Evolutionary conservation across 2,888 invertebrate genomes (phyloP), one percentile per base, ranked within the genome.

Genomic region (Dryadula phaetusa): DNA sequence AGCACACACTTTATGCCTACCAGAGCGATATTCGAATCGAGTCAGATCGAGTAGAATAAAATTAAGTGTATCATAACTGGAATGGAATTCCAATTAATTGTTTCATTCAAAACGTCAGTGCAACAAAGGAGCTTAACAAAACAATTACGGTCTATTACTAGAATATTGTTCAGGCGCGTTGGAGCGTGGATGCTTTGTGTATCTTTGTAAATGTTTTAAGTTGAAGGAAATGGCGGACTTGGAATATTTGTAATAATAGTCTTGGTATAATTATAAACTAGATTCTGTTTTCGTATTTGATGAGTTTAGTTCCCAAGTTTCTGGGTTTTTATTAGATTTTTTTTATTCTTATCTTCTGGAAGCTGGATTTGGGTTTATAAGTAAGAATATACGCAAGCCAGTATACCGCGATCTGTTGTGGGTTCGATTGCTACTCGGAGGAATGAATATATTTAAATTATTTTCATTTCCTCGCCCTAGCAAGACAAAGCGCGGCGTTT

Each of bases 161-260:
- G 79, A 79, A 80, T 82, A 85, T 82, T 84, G 80, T 84, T 79
- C 64, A 32, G 70, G 76, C 75, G 82, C 81, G 80, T 77, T 76
- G 77, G 79, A 77, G 79, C 77, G 77, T 70, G 70, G 67, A 62
- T 71, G 78, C 79, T 81, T 83, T 72, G 72, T 72, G 58, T 71
- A 66, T 66, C 65, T 70, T 70, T 60, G 68, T 20, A 12, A 46
- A 64, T 25, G 54, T 61, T 72, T 44, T 25, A 72, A 65, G 64
- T 22, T 42, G 49, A n/a, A 58, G 68, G 70, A 66, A 52, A 34
- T 37, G 65, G 72, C 66, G 70, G 16, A 14, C 12, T 14, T 49
- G 14, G 7, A 46, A 42, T n/a, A 16, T 49, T 18, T 47, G 16
- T 25, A n/a, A 0, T 22, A 1, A n/a, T 22, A 37, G 40, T 42